Conservation (phyloP, 2,888 invertebrate species). For the Tigriopus californicus region DNA sequence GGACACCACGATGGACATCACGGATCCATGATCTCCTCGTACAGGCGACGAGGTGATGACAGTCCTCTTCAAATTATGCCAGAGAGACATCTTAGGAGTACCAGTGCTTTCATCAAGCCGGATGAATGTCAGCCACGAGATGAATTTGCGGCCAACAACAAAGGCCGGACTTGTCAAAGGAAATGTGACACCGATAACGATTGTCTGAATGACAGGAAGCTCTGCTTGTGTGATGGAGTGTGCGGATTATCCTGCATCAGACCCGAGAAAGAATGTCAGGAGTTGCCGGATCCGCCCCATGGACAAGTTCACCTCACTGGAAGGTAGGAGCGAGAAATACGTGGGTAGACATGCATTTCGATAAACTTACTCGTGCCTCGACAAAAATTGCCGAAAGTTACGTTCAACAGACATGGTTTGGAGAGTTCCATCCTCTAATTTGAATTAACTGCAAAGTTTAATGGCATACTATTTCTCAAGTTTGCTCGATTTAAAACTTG, state of each 20-base stretch:
- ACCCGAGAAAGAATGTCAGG: slow-evolving; percentile 42
- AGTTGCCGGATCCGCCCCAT: slow-evolving; percentile 11
- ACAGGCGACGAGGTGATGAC: too few species aligned
- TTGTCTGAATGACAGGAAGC: slow-evolving; percentile 88
- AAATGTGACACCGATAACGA: slow-evolving; percentile 86
- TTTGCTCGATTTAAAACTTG: background rate
- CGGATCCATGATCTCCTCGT: too few species aligned
- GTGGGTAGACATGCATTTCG: too few species aligned
- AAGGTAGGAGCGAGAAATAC: background rate
- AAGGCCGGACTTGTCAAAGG: slow-evolving; percentile 56
- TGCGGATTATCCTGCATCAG: slow-evolving; percentile 97
- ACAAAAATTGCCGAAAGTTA: too few species aligned
- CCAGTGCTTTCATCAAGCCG: background rate
- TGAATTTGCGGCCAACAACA: background rate
- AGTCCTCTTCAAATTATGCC: too few species aligned
- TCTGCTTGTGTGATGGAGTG: slow-evolving; percentile 81
- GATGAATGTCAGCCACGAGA: slow-evolving; percentile 5
- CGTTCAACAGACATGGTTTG: too few species aligned
- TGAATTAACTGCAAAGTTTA: background rate
- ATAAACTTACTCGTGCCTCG: too few species aligned
- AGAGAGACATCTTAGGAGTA: too few species aligned
- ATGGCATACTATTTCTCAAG: background rate
- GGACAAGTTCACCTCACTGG: slow-evolving; percentile 11
- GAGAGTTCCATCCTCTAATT: too few species aligned
- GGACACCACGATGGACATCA: too few species aligned